phyloP scores from a whole-genome alignment of 1,140 invertebrate species.

The Drosophila nikananu region DNA sequence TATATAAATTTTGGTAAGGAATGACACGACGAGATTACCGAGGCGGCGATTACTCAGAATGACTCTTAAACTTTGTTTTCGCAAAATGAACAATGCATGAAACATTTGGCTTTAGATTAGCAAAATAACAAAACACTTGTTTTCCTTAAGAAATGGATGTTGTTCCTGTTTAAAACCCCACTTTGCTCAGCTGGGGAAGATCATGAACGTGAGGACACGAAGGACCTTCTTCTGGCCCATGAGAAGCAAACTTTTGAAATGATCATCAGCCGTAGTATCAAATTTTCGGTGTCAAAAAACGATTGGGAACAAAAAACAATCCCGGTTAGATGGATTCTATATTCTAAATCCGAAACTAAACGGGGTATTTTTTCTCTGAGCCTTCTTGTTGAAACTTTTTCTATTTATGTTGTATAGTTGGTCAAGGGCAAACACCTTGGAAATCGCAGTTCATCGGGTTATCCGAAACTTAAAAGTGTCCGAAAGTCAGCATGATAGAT shows the following conservation, averaged over 20 bases:
- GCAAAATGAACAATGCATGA: conserved; percentile 20
- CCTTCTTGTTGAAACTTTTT: not conserved
- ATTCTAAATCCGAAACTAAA: not conserved
- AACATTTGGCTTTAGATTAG: not conserved
- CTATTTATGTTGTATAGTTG: not conserved
- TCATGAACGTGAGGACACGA: not conserved
- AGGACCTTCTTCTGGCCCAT: not conserved
- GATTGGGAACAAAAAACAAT: not conserved
- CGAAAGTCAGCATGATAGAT: conserved; percentile 1
- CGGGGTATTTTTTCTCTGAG: not conserved
- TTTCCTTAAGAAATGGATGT: not conserved
- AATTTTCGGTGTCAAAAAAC: not conserved
- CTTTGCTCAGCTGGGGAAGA: not conserved
- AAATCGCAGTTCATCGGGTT: conserved; percentile 4
- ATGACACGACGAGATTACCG: conserved; percentile 62
- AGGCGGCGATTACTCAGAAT: conserved; percentile 36
- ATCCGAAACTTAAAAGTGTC: conserved; percentile 2
- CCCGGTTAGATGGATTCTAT: not conserved
- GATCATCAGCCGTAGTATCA: not conserved
- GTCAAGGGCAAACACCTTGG: not conserved
- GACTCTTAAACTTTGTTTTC: conserved; percentile 26
- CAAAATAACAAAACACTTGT: not conserved
- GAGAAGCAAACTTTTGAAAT: not conserved
- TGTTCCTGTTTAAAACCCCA: not conserved
- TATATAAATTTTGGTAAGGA: conserved; percentile 74